Evolutionary conservation across 2,888 invertebrate genomes (phyloP).

Genomic region (Euphydryas editha): DNA sequence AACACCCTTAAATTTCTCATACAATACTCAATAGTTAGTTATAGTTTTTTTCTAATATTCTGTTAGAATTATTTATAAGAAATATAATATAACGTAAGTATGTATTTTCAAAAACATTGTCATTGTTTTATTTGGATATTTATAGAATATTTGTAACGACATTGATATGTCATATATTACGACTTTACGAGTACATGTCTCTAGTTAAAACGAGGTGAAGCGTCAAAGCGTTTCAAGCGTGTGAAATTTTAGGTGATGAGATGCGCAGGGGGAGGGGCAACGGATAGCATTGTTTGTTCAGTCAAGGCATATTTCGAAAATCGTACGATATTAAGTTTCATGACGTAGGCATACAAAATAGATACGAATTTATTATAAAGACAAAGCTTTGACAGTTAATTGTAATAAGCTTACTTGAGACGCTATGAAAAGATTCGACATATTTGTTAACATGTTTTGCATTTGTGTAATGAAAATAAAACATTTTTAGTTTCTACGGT

Average conservation of each 20-base stretch:
- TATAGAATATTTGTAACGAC: neutral
- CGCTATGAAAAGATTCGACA: neutral
- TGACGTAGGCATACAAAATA: neutral
- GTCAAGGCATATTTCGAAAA: slow-evolving; percentile 1
- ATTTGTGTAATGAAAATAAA: slow-evolving; percentile 8
- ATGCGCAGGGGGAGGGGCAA: neutral
- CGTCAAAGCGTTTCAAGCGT: neutral
- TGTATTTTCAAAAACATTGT: too few species aligned
- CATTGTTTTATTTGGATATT: too few species aligned
- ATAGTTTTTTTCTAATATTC: too few species aligned
- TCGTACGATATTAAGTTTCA: slow-evolving; percentile 5
- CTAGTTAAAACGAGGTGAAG: neutral
- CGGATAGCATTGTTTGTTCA: slow-evolving; percentile 14
- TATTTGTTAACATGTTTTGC: neutral
- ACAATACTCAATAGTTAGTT: too few species aligned
- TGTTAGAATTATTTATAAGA: too few species aligned
- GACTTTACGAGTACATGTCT: too few species aligned
- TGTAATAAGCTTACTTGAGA: neutral
- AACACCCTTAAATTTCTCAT: too few species aligned
- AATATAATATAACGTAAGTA: too few species aligned
- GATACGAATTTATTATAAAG: neutral
- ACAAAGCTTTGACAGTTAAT: neutral
- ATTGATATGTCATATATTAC: neutral
- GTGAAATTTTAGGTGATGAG: slow-evolving; percentile 1
- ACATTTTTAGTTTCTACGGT: neutral